A percentile compares a stretch with the other conserved stretches of the same genome.
Evolutionary conservation across 2,113 vertebrate species (phyloP).

Genomic region (Psephotus haematonotus): DNA sequence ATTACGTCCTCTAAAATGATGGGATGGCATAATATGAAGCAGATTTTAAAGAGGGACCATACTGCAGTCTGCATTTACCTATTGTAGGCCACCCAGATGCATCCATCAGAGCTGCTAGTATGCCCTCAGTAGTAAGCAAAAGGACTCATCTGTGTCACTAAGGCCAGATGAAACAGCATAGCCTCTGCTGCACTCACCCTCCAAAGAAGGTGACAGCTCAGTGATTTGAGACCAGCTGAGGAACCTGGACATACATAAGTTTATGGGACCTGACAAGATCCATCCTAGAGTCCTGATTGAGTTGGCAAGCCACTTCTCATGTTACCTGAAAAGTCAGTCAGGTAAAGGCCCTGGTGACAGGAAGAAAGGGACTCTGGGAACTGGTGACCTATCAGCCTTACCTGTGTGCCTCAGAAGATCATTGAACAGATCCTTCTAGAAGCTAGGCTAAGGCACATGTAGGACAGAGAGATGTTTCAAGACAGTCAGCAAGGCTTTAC

Average conservation of each 20-base stretch:
- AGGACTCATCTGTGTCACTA: background rate
- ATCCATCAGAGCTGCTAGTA: background rate
- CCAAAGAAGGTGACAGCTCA: background rate
- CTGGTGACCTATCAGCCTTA: background rate
- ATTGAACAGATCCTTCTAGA: background rate
- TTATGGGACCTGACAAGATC: background rate
- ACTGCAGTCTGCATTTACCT: background rate
- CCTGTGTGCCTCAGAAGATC: background rate
- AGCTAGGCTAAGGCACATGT: background rate
- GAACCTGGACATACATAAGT: fast-evolving
- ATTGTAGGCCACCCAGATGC: background rate
- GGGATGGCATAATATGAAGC: background rate
- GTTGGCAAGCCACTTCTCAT: background rate
- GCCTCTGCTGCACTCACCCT: background rate
- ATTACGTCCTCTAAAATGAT: background rate
- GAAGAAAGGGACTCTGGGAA: background rate
- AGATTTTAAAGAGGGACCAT: background rate
- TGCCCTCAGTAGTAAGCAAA: background rate
- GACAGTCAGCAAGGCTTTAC: background rate
- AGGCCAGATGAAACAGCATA: background rate
- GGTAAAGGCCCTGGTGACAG: background rate
- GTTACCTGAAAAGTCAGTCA: background rate
- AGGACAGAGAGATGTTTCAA: background rate
- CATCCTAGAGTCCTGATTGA: background rate
- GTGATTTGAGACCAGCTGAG: background rate